Evolutionary conservation across 2,113 vertebrate genomes (phyloP).

Genomic region (Donacobius atricapilla): DNA sequence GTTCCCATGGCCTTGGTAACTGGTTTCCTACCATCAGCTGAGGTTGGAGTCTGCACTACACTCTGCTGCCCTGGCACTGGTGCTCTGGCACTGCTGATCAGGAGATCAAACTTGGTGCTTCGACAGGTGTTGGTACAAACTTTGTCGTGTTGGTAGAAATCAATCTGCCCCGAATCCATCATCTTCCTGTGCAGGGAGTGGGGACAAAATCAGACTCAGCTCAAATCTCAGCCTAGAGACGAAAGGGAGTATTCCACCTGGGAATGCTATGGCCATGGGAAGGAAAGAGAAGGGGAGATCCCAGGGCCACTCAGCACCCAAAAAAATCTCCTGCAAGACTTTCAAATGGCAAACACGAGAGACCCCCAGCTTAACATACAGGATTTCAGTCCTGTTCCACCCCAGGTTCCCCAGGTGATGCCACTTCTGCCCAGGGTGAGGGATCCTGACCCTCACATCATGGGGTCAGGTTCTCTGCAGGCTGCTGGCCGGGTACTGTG

Average conservation of each 20-base stretch:
- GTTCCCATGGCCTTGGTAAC: background rate
- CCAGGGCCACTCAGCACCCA: background rate
- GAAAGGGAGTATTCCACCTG: background rate
- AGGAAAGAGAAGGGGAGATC: background rate
- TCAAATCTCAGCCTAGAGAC: background rate
- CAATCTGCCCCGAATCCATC: conserved; percentile 96
- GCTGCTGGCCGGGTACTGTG: background rate
- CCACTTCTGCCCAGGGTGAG: background rate
- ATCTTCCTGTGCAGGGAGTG: conserved; percentile 82
- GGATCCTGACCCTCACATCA: background rate
- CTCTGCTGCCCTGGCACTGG: conserved; percentile 83
- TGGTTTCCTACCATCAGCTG: conserved; percentile 82
- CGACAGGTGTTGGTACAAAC: conserved; percentile 95
- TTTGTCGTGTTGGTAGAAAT: conserved; percentile 93
- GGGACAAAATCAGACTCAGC: conserved; percentile 21
- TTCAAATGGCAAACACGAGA: background rate
- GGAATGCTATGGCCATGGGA: background rate
- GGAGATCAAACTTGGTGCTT: conserved; percentile 93
- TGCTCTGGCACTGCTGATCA: conserved; percentile 85
- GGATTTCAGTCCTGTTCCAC: background rate
- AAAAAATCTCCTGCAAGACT: background rate
- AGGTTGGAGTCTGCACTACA: conserved; percentile 78
- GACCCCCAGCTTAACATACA: background rate
- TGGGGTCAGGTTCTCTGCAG: background rate
- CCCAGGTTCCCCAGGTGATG: background rate